A percentile compares a stretch with the other conserved stretches of the same genome.
Conservation (phyloP, 2,888 invertebrate genomes). For the Malthinus seriepunctatus region DNA sequence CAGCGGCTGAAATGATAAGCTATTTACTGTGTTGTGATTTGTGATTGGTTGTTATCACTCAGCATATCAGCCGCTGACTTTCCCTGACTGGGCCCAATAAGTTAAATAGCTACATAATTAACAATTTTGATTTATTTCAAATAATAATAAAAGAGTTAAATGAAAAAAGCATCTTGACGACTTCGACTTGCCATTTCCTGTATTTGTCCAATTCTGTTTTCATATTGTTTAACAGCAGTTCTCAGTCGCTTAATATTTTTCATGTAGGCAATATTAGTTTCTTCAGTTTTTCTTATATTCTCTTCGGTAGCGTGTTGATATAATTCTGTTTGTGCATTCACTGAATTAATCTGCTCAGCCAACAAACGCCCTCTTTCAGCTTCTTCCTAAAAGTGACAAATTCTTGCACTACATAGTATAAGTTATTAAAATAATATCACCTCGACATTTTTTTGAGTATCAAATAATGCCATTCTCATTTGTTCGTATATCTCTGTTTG, state of each 20-base stretch:
- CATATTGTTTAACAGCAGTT: conserved; percentile 44
- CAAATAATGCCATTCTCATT: conserved; percentile 45
- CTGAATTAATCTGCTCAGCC: conserved; percentile 48
- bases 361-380: conserved; percentile 48
- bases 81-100: no score
- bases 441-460: conserved; percentile 50
- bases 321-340: conserved; percentile 47
- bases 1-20: no score
- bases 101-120: no score
- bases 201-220: conserved; percentile 43
- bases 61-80: no score
- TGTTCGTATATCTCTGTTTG: conserved; percentile 49
- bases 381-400: conserved; percentile 40
- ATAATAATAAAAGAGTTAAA: background rate
- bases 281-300: conserved; percentile 47
- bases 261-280: conserved; percentile 48
- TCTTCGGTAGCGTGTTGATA: conserved; percentile 48
- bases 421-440: conserved; percentile 24
- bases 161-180: background rate
- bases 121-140: no score
- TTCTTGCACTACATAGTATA: conserved; percentile 5
- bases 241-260: conserved; percentile 48
- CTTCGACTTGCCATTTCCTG: background rate
- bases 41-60: no score
- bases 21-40: no score